Base-by-base conservation (phyloP, 1,140 invertebrate species). In the Tetramorium alpestre region DNA sequence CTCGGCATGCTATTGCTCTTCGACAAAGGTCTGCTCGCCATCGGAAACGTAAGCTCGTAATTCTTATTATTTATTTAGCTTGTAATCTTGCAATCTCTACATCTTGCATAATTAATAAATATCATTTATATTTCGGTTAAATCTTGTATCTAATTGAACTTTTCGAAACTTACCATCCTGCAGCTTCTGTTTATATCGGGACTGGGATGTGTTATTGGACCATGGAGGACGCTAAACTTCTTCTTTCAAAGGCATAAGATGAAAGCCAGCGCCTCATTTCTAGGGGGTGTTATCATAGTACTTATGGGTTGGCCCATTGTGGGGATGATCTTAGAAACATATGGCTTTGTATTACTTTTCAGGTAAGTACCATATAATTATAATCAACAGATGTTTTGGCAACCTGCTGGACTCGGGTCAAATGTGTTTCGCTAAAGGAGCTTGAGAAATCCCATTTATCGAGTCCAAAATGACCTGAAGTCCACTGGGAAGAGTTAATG, bases 171-270 rank as follows among this genome's bases (percentile, higher is more conserved):
- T 11, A 8, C 41, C 51, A 33, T 58, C 16, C 76, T 87, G 8
- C 94, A 98, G 98, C 98, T 99, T 86, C 96, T 99, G 49, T 99
- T 99, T 95, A 97, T 99, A 90, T 96, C 97, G 91, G 99, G 99
- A 38, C 96, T 99, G 62, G 98, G 97, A 60, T 99, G 99, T 96
- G 98, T 99, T 1, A 99, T 99, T 93, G 99, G 99, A 2, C 96
- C 99, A 54, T 98, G 99, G 95, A 96, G 99, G 94, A 99, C 99
- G 41, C 97, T 99, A 91, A 97, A 98, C 93, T 99, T 99, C 94
- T 99, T 99, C 96, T 99, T 99, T 95, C 99, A 99, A 96, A 96
- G 97, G 81, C 99, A 99, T 94, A 99, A 99, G 97, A 94, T 99
- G 6, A 99, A 98, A 96, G 99, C 98, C 0, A 98, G 98, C 10